phyloP scores from a whole-genome alignment of 2,113 vertebrate genomes.

The Pseudorhombus dupliciocellatus region DNA sequence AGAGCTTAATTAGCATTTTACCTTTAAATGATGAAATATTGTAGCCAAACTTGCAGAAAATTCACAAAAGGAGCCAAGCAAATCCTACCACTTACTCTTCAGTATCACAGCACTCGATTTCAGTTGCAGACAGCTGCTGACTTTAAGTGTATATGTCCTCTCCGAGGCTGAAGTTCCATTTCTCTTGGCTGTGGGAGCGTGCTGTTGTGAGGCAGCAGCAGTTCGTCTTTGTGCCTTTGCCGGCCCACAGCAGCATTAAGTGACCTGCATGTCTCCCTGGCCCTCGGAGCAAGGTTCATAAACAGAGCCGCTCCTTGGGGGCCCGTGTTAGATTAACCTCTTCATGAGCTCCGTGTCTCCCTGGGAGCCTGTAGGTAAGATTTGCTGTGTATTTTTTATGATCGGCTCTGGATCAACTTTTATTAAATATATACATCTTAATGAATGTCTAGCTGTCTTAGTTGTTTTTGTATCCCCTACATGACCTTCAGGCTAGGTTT shows the following conservation, averaged over 20 bases:
- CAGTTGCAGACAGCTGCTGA: background rate
- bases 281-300: constrained; percentile 33
- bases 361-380: constrained; percentile 16
- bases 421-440: background rate
- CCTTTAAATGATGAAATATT: background rate
- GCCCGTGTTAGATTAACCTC: background rate
- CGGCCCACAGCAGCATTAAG: constrained; percentile 30
- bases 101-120: background rate
- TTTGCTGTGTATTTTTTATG: too few relatives aligned
- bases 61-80: background rate
- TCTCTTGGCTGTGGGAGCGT: background rate
- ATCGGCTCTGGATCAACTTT: background rate
- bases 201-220: constrained; percentile 21
- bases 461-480: background rate
- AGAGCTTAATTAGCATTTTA: background rate
- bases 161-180: background rate
- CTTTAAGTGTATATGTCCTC: background rate
- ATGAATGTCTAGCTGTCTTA: background rate
- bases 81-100: background rate
- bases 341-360: constrained; percentile 12
- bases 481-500: background rate
- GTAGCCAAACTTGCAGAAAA: too few relatives aligned
- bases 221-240: constrained; percentile 24
- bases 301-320: constrained; percentile 40
- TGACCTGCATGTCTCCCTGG: constrained; percentile 12